Evolutionary conservation across 2,797 vertebrate genomes (phyloP), one percentile per base, ranked within the genome.

Genomic region (Phoeniculus purpureus): DNA sequence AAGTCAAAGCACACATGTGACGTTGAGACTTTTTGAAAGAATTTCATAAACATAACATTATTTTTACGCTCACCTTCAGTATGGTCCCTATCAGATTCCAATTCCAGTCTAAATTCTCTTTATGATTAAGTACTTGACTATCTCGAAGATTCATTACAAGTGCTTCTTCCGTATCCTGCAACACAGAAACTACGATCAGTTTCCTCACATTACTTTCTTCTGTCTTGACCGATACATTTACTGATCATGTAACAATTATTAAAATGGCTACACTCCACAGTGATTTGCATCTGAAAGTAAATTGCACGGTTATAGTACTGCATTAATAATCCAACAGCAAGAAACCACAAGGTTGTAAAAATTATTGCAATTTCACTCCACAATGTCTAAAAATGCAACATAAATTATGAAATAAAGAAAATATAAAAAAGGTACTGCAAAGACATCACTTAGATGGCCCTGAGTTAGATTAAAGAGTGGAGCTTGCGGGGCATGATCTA

Each of bases 81-180:
- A 99, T 99, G 95, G 99, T 99, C 91, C 98, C 98, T 77, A 99
- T 99, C 32, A 99, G 98, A 97, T 99, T 97, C 99, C 99, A 99
- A 95, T 99, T 99, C 99, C 99, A 99, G 52, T 99, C 98, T 91
- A 99, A 98, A 97, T 99, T 99, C 90, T 99, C 98, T 96, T 99
- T 99, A 97, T 99, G 99, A 97, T 98, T 98, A 87, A 99, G 98
- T 92, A 99, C 99, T 71, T 99, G 99, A 96, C 99, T 99, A 91
- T 99, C 99, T 96, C 98, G 97, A 87, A 99, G 98, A 95, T 99
- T 99, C 97, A 98, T 97, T 97, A 98, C 97, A 93, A 99, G 98
- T 59, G 99, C 98, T 95, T 99, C 99, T 78, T 99, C 99, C 77
- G 99, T 98, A 97, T 99, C 99, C 99, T 99, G 95, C 79, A 95